Conservation (phyloP, 2,888 invertebrate genomes). For the Tanytarsus gracilentus region DNA sequence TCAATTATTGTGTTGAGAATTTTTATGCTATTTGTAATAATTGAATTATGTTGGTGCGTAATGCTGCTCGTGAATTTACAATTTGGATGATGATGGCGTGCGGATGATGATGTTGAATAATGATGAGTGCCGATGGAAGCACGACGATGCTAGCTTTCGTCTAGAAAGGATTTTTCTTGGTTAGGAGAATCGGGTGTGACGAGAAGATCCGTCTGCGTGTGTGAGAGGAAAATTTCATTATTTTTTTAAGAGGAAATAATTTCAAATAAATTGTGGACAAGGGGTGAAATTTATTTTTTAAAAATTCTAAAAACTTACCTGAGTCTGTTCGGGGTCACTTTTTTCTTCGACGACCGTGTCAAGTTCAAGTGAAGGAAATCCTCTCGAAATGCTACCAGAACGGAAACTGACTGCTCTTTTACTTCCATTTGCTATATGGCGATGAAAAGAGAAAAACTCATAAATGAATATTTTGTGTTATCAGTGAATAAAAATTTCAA, state of each 20-base stretch:
- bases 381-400: conserved; percentile 59
- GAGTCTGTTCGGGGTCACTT: conserved; percentile 65
- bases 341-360: conserved; percentile 77
- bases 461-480: neutral
- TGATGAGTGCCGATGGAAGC: neutral
- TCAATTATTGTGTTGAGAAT: conserved; percentile 14
- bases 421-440: conserved; percentile 45
- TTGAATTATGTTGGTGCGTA: conserved; percentile 1
- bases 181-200: conserved; percentile 40
- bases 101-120: neutral
- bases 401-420: conserved; percentile 52
- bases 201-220: conserved; percentile 39
- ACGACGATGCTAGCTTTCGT: conserved; percentile 34
- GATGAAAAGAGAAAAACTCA: neutral
- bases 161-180: conserved; percentile 40
- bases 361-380: conserved; percentile 68
- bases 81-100: conserved; percentile 10
- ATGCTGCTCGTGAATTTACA: conserved; percentile 3
- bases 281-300: neutral
- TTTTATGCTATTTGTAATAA: conserved; percentile 11
- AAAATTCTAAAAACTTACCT: conserved; percentile 36
- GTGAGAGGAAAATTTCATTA: neutral
- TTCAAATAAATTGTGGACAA: neutral
- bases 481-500: neutral
- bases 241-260: neutral